Conservation (phyloP, 2,113 vertebrate genomes). For the Edolisoma coerulescens region DNA sequence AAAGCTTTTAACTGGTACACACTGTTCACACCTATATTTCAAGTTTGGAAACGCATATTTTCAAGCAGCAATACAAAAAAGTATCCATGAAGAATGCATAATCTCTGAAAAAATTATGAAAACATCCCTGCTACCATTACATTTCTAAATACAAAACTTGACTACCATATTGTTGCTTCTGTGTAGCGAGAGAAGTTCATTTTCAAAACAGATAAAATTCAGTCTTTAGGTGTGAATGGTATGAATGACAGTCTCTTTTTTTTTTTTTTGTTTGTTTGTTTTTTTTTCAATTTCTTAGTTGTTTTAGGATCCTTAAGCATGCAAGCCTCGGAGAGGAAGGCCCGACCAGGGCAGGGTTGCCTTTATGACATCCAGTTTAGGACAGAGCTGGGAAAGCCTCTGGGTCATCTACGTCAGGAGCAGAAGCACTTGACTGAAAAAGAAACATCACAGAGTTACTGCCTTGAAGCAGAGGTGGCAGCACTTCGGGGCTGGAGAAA, state of each 20-base stretch:
- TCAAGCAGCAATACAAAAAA: conserved; percentile 98
- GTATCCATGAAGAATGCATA: conserved; percentile 95
- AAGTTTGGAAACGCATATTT: conserved; percentile 95
- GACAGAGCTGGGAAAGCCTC: conserved; percentile 98
- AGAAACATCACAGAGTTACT: conserved; percentile 29
- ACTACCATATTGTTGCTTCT: conserved; percentile 99
- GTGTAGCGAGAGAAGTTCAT: conserved; percentile 99
- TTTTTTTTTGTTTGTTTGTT: background rate
- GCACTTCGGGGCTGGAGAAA: no score
- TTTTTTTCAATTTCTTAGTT: conserved; percentile 81
- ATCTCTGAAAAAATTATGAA: conserved; percentile 96
- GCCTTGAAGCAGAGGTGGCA: background rate
- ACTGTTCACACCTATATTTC: conserved; percentile 93
- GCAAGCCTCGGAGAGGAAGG: conserved; percentile 95
- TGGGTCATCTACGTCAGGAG: conserved; percentile 97
- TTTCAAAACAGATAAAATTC: conserved; percentile 95
- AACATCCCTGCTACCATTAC: conserved; percentile 98
- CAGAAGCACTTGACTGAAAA: conserved; percentile 89
- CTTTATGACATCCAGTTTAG: conserved; percentile 82
- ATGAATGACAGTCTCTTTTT: conserved; percentile 92
- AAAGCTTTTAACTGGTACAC: conserved; percentile 84
- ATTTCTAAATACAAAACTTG: conserved; percentile 99
- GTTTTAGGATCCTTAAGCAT: conserved; percentile 97
- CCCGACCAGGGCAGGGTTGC: conserved; percentile 80
- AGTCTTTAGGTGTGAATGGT: conserved; percentile 94